Percentiles rank a stretch among this genome's conserved stretches.
Evolutionary conservation across 2,797 vertebrate species (phyloP).

Genomic region (Astyanax mexicanus): DNA sequence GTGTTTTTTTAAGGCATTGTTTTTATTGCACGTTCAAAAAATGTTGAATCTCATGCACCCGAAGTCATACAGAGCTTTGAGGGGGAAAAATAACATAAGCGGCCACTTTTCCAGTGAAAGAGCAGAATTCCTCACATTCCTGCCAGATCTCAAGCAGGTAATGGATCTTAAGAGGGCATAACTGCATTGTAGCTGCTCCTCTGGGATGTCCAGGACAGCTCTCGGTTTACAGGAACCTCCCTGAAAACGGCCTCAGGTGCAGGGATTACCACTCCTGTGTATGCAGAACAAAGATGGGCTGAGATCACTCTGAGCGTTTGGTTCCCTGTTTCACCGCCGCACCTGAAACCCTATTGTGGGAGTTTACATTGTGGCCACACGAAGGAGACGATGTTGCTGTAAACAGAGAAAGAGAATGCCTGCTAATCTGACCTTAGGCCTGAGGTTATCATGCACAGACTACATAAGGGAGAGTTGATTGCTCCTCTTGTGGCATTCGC

Average conservation of each 20-base stretch:
- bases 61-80: constrained; percentile 21
- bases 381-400: constrained; percentile 71
- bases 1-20: neutral
- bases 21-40: neutral
- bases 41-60: neutral
- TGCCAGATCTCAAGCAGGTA: constrained; percentile 72
- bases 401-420: constrained; percentile 76
- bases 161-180: constrained; percentile 78
- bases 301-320: constrained; percentile 32
- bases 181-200: constrained; percentile 64
- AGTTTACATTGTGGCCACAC: constrained; percentile 71
- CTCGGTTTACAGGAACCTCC: constrained; percentile 68
- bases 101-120: constrained; percentile 49
- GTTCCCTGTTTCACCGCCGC: constrained; percentile 27
- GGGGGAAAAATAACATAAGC: constrained; percentile 22
- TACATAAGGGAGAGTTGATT: constrained; percentile 53
- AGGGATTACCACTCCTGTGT: constrained; percentile 62
- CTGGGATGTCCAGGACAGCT: constrained; percentile 53
- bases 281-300: constrained; percentile 47
- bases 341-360: constrained; percentile 73
- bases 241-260: constrained; percentile 73
- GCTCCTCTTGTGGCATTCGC: neutral
- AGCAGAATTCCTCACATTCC: constrained; percentile 82
- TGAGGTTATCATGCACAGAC: constrained; percentile 74
- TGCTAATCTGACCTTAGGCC: constrained; percentile 80